Percentiles rank a stretch among this genome's conserved stretches.
phyloP scores from a whole-genome alignment of 2,888 invertebrate genomes.

The Holacanthella duospinosa region DNA sequence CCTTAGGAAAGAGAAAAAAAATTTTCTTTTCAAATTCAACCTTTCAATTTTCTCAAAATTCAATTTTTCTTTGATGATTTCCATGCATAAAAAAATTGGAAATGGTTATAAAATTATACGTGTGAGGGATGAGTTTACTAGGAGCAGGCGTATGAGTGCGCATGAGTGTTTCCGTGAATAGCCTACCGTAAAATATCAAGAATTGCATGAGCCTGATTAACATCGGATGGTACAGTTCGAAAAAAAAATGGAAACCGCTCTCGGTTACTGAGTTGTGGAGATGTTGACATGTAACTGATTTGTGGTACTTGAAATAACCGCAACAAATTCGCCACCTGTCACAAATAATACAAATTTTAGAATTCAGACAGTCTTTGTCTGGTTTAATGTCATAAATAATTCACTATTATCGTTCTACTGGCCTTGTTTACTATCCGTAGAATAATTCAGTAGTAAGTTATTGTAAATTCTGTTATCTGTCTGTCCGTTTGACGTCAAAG shows the following conservation, averaged over 20 bases:
- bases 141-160: neutral
- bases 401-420: too few species aligned
- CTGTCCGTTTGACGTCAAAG: too few species aligned
- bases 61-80: too few species aligned
- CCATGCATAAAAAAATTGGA: too few species aligned
- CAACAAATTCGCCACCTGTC: conserved; percentile 47
- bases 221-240: conserved; percentile 50
- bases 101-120: too few species aligned
- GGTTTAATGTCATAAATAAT: too few species aligned
- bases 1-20: neutral
- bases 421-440: too few species aligned
- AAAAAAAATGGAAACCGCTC: conserved; percentile 48
- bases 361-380: too few species aligned
- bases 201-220: conserved; percentile 49
- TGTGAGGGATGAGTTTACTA: too few species aligned
- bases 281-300: conserved; percentile 50
- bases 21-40: neutral
- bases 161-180: neutral
- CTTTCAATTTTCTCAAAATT: too few species aligned
- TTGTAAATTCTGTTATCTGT: neutral
- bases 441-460: too few species aligned
- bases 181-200: conserved; percentile 47
- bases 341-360: too few species aligned
- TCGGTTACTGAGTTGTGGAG: conserved; percentile 47
- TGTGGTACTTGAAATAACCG: conserved; percentile 48